These are phyloP conservation scores for Porphyrio hochstetteri DNA, from an alignment of 2,113 vertebrate genomes.

Conservation along the genomic window DNA sequence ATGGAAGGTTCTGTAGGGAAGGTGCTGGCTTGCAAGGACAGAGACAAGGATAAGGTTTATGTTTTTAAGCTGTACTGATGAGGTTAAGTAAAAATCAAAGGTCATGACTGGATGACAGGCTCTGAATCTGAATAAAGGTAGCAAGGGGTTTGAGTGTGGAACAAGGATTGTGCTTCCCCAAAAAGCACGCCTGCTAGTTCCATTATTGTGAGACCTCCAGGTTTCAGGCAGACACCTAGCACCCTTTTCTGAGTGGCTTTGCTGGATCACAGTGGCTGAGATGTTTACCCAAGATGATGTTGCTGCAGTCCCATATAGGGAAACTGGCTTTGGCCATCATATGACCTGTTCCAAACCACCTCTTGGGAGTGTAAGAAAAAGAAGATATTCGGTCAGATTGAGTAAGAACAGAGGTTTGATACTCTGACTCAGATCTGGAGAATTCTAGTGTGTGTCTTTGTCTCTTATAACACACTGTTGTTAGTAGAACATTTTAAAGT, in stretches of 20 bases:
- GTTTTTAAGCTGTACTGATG: background rate
- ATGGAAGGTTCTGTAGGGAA: background rate
- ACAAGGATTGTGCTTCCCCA: too few species aligned
- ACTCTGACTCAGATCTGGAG: background rate
- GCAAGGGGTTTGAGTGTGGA: background rate
- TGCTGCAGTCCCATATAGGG: background rate
- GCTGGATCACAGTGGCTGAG: background rate
- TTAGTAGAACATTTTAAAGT: background rate
- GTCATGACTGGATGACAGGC: background rate
- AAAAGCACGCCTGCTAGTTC: background rate
- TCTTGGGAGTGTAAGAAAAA: background rate
- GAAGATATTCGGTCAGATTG: background rate
- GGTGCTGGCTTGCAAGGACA: background rate
- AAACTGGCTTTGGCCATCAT: background rate
- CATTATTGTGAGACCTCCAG: background rate
- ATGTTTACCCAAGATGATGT: background rate
- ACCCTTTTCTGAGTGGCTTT: accelerated
- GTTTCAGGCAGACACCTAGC: background rate
- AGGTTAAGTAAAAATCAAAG: background rate
- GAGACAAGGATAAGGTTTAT: background rate
- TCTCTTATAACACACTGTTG: background rate
- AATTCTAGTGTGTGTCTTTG: background rate
- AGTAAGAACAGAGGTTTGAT: background rate
- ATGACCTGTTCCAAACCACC: too few species aligned
- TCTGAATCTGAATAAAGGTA: background rate